Evolutionary conservation across 2,888 invertebrate genomes (phyloP).

Genomic region (Drosophila aldrichi): DNA sequence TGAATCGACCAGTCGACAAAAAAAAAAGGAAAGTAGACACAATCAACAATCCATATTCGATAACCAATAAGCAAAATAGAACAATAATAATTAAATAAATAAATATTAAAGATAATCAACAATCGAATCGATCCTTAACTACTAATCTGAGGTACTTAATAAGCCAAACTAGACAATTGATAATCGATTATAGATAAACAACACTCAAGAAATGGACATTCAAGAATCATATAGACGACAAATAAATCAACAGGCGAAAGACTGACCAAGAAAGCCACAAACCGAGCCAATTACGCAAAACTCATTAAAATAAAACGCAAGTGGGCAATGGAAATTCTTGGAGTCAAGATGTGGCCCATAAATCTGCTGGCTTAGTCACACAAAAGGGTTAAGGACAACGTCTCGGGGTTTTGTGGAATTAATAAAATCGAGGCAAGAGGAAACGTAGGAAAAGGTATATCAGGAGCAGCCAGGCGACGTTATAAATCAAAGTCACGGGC

Average conservation of each 20-base stretch:
- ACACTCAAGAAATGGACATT: slow-evolving; percentile 17
- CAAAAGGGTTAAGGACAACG: slow-evolving; percentile 41
- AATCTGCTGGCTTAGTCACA: slow-evolving; percentile 42
- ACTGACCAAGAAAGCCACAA: slow-evolving; percentile 3
- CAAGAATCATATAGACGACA: slow-evolving; percentile 17
- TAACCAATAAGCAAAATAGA: background rate
- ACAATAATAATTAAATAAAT: background rate
- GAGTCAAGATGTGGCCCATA: slow-evolving; percentile 60
- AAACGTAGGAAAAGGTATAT: slow-evolving; percentile 29
- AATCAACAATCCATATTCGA: background rate
- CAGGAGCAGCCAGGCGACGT: slow-evolving; percentile 60
- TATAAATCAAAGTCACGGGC: slow-evolving; percentile 80
- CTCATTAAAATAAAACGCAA: slow-evolving; percentile 60
- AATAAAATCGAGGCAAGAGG: slow-evolving; percentile 58
- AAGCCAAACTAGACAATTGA: background rate
- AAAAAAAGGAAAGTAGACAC: background rate
- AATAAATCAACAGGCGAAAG: slow-evolving; percentile 37
- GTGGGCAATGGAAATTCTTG: slow-evolving; percentile 43
- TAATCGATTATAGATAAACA: background rate
- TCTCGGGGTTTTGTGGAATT: slow-evolving; percentile 60
- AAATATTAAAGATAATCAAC: background rate
- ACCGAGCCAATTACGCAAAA: slow-evolving; percentile 58
- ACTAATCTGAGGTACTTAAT: background rate
- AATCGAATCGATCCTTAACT: background rate
- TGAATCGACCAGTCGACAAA: too few species aligned